phyloP scores from a whole-genome alignment of 2,113 vertebrate genomes.

The Dinomys branickii region DNA sequence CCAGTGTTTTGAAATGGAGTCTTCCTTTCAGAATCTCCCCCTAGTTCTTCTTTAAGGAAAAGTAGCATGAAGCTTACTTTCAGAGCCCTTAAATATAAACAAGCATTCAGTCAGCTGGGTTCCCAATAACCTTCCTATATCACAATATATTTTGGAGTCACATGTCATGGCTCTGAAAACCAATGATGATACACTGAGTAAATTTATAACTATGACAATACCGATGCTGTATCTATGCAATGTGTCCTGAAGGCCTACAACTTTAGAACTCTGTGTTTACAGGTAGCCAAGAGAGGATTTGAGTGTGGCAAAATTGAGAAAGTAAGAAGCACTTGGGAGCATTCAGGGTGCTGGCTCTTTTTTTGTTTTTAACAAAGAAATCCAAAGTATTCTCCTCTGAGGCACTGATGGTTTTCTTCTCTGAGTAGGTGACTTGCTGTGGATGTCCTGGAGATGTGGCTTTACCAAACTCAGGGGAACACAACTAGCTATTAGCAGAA shows the following conservation, averaged over 20 bases:
- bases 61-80: constrained; percentile 79
- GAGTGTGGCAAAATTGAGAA: constrained; percentile 62
- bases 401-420: neutral
- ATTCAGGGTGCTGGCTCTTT: constrained; percentile 60
- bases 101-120: constrained; percentile 79
- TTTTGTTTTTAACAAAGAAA: constrained; percentile 68
- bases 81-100: constrained; percentile 84
- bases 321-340: constrained; percentile 39
- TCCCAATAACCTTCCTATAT: constrained; percentile 75
- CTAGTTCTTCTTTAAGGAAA: constrained; percentile 72
- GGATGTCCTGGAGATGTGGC: neutral
- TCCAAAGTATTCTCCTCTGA: neutral
- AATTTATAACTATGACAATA: constrained; percentile 87
- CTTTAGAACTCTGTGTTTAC: constrained; percentile 80
- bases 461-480: neutral
- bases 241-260: constrained; percentile 84
- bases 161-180: constrained; percentile 86
- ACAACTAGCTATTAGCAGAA: neutral
- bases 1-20: constrained; percentile 73
- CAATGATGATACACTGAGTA: constrained; percentile 86
- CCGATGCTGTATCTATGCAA: constrained; percentile 81
- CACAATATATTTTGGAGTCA: constrained; percentile 79
- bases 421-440: neutral
- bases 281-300: constrained; percentile 68
- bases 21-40: constrained; percentile 66